Percentiles rank a stretch among this genome's conserved stretches.
These are phyloP conservation scores for Discoglossus pictus DNA, from an alignment of 2,797 vertebrate species.

Conservation along the genomic window DNA sequence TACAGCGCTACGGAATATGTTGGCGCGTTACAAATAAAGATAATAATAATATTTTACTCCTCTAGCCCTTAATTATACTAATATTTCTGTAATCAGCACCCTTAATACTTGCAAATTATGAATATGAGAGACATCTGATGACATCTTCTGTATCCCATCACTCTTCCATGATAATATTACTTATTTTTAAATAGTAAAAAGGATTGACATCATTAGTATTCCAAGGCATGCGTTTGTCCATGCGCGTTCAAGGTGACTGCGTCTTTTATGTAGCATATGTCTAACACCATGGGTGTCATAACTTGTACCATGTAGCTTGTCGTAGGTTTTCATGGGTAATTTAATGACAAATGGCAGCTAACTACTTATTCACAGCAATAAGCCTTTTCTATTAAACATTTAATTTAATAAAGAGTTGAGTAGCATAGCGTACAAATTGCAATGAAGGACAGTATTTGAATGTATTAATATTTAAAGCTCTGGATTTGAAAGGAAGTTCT, in stretches of 20 bases:
- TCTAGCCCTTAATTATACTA: neutral
- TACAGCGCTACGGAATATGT: too few species aligned
- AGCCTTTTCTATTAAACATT: slow-evolving; percentile 69
- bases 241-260: slow-evolving; percentile 75
- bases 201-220: slow-evolving; percentile 35
- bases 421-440: slow-evolving; percentile 57
- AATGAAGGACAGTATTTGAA: slow-evolving; percentile 59
- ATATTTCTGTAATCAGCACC: neutral
- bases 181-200: neutral
- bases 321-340: slow-evolving; percentile 73
- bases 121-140: too few species aligned
- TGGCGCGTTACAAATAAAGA: too few species aligned
- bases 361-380: slow-evolving; percentile 64
- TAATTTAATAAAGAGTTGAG: slow-evolving; percentile 66
- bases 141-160: too few species aligned
- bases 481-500: slow-evolving; percentile 19
- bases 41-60: too few species aligned
- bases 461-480: slow-evolving; percentile 42
- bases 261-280: slow-evolving; percentile 73
- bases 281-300: slow-evolving; percentile 65
- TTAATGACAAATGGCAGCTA: slow-evolving; percentile 70
- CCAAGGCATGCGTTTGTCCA: slow-evolving; percentile 58
- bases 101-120: too few species aligned
- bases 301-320: slow-evolving; percentile 61
- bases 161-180: too few species aligned